phyloP scores from a whole-genome alignment of 2,888 invertebrate genomes.

The Metalampra italica region DNA sequence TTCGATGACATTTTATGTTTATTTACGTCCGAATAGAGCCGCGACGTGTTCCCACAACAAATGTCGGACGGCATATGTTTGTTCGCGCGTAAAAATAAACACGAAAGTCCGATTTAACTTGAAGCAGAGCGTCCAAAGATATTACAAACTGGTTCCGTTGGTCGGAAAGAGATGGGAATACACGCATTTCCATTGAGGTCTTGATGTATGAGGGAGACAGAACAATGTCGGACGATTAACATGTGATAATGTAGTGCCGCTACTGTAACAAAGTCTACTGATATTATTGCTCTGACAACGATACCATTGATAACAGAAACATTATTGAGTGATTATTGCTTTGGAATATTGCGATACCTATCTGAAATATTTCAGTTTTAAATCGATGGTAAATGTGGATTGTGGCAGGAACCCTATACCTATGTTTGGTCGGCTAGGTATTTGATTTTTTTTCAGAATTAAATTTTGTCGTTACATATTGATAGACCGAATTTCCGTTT shows the following conservation, averaged over 20 bases:
- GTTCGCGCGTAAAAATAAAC: constrained; percentile 7
- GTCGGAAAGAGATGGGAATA: background rate
- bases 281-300: too few relatives aligned
- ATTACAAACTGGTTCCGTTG: background rate
- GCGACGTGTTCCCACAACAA: background rate
- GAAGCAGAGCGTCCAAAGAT: background rate
- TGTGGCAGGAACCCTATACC: too few relatives aligned
- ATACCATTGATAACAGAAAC: too few relatives aligned
- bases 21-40: background rate
- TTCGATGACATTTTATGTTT: background rate
- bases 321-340: too few relatives aligned
- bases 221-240: background rate
- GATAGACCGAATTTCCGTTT: too few relatives aligned
- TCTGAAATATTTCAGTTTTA: too few relatives aligned
- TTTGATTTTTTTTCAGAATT: too few relatives aligned
- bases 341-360: too few relatives aligned
- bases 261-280: background rate
- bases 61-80: background rate
- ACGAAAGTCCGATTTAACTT: background rate
- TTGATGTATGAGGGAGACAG: background rate
- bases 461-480: too few relatives aligned
- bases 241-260: background rate
- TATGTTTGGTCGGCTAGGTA: too few relatives aligned
- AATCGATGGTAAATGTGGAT: too few relatives aligned
- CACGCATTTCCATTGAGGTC: too few relatives aligned